These are phyloP conservation scores for Lepidothrix coronata DNA, from an alignment of 2,113 vertebrate genomes.

Conservation along the genomic window DNA sequence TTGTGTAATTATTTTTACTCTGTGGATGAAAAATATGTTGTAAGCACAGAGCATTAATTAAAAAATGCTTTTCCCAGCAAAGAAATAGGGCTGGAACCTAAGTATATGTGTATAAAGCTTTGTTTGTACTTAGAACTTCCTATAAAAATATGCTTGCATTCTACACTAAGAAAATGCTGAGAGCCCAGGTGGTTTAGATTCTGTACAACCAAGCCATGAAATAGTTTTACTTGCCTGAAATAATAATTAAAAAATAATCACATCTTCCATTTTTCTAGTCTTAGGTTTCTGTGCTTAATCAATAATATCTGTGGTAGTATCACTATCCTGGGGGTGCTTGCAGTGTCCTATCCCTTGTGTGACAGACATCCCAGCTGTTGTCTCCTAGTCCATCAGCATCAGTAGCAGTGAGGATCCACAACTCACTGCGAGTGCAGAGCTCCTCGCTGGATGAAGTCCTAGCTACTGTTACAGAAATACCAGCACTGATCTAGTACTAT, in stretches of 20 bases:
- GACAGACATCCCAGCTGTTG: neutral
- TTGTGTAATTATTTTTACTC: neutral
- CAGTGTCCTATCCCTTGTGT: neutral
- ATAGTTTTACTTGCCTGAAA: neutral
- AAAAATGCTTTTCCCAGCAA: neutral
- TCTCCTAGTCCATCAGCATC: neutral
- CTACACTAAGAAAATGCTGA: neutral
- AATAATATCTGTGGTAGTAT: neutral
- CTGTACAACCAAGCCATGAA: neutral
- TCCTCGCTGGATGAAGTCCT: neutral
- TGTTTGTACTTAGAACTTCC: neutral
- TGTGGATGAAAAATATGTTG: neutral
- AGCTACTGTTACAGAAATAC: neutral
- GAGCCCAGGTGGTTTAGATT: neutral
- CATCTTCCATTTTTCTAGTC: neutral
- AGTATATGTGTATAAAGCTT: neutral
- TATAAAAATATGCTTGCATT: neutral
- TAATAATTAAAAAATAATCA: neutral
- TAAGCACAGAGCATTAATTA: neutral
- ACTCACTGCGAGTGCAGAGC: rapidly evolving
- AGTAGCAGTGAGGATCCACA: neutral
- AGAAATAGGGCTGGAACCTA: neutral
- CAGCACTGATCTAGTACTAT: neutral
- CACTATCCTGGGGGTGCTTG: too few species aligned
- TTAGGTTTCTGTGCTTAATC: neutral